Base-by-base conservation (phyloP, 92 coral and sea anemone species). In the Bergia puertoricense region DNA sequence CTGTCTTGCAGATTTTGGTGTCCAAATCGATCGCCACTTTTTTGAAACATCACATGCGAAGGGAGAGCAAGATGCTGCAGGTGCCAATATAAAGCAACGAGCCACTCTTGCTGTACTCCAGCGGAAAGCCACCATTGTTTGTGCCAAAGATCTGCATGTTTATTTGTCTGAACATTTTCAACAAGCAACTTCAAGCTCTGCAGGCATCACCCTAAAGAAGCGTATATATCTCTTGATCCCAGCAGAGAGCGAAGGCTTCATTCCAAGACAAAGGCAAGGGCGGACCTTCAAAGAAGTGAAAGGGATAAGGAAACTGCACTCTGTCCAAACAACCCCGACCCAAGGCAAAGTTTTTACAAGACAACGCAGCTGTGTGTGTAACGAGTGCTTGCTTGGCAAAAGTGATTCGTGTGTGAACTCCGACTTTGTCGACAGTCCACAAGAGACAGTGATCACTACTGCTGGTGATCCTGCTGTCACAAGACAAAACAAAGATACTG, bases 21-120 rank as follows among this genome's bases (percentile, higher is more conserved):
- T 42, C 48, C 81, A 77, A 44, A 77, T 77, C 81, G 81, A 77
- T 44, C 81, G 65, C 48, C 81, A 77, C 81, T 77, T 77, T 77
- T 77, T 77, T 46, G 81, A 77, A 77, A 77, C 81, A 14, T 77
- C 81, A 38, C 81, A 77, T 77, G 81, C 81, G n/a, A 77, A 77
- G 59, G 81, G 81, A 77, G 81, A 77, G 81, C 81, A 77, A 77
- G 81, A 77, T 77, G 81, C 39, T 42, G 81, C 81, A 42, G 81
- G 81, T 77, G 81, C 81, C 43, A 77, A 77, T 77, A 44, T 77
- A 77, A 77, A 77, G 81, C 81, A 77, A 22, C 65, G 65, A 77
- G 81, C 81, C 65, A 77, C 81, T 46, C 81, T 77, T 77, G 81
- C 81, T 40, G 40, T 77, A 40, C 81, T 77, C 43, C 81, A 77